Conservation (phyloP, 2,113 vertebrate genomes). For the Eulemur macaco region DNA sequence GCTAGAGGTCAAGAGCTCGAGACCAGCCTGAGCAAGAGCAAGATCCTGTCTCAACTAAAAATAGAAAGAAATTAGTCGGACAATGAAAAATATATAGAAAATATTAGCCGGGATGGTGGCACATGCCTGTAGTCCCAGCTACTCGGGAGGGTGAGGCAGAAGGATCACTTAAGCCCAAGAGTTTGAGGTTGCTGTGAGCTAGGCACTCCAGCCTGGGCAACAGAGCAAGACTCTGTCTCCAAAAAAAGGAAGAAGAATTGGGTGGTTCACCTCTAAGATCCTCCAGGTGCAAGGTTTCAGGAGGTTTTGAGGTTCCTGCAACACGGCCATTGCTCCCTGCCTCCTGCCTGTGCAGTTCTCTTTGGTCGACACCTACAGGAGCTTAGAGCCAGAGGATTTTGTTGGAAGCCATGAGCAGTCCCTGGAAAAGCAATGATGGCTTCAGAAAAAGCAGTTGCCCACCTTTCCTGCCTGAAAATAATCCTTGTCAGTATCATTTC, state of each 20-base stretch:
- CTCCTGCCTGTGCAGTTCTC: not conserved
- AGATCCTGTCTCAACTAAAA: no score
- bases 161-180: no score
- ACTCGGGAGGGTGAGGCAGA: no score
- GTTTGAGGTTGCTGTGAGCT: no score
- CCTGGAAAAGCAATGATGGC: not conserved
- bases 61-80: no score
- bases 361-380: not conserved
- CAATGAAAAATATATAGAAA: no score
- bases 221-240: no score
- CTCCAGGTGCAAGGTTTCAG: not conserved
- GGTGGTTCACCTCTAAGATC: not conserved
- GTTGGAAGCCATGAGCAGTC: not conserved
- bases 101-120: no score
- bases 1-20: no score
- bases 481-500: not conserved
- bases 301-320: not conserved
- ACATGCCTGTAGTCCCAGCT: no score
- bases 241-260: not conserved
- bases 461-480: not conserved
- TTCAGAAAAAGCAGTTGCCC: not conserved
- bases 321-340: accelerated
- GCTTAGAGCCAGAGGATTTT: not conserved
- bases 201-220: no score
- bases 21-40: no score